Evolutionary conservation across 1,140 invertebrate genomes (phyloP), one percentile per base, ranked within the genome.

Genomic region (Heliconius eleuchia): DNA sequence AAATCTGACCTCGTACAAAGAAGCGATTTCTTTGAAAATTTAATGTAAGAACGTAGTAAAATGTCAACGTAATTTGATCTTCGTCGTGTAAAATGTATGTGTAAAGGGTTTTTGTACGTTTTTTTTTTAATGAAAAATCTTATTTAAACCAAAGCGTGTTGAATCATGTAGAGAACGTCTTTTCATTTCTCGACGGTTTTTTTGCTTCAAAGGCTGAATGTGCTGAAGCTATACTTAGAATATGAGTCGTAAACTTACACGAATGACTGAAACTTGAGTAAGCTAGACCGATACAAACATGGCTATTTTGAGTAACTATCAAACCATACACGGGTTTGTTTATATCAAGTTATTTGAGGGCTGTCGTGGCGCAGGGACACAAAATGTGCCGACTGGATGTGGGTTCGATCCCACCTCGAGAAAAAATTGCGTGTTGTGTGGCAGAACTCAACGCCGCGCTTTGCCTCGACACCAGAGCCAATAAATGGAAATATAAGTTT

Each of bases 241-340:
- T 81, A 81, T 81, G 80, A 81, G 76, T 78, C 73, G 80, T 81
- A 81, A 81, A 76, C n/a, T 81, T 77, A 78, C 78, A 81, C 80
- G 74, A 78, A 81, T 78, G 80, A 57, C 76, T 81, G 80, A 78
- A 78, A 81, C 76, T 81, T 81, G 80, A 81, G 80, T 81, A 78
- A 81, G 80, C 79, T 77, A 76, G 70, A 72, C 73, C 52, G 77
- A 76, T 76, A 81, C 74, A 76, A 81, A 72, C 76, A 71, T 78
- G 39, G 30, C 70, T 81, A 81, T 78, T 81, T 81, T 78, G 19
- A 73, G 70, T 52, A 55, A 76, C 66, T 34, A 52, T 55, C 39
- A 76, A 78, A 76, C 75, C 74, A 78, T 72, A 71, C 16, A 76
- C 23, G 80, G 39, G 34, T 60, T 71, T 71, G 42, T 39, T 71